Evolutionary conservation across 1,140 invertebrate species (phyloP), one percentile per base, ranked within the genome.

Genomic region (Antheraea mylitta): DNA sequence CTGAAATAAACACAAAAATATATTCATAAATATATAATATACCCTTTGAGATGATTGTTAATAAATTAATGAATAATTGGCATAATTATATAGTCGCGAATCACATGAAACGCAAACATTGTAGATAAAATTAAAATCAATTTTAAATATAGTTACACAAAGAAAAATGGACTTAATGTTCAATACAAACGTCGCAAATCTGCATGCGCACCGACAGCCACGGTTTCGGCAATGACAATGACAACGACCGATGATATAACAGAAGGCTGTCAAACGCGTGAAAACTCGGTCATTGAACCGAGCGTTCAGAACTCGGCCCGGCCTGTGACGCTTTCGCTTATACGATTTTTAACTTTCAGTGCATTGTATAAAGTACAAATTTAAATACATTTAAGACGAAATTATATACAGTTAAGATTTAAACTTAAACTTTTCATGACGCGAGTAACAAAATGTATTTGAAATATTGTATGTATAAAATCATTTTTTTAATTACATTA

Each of bases 211-310:
- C 62, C n/a, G 64, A 53, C 66, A 58, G 63, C 75, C 74, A 79
- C 79, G 77, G 83, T 88, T 93, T 93, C 87, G 92, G 91, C 92
- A 93, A 91, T 93, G 92, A 93, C 92, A 92, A 89, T 92, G 89
- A 92, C 86, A 88, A 81, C 84, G 80, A 82, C 76, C 89, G 91
- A 86, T 93, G 92, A 93, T 92, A 92, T 93, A 93, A 93, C 90
- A 89, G 85, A 85, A 87, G 89, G 90, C 89, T 91, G 91, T 92
- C 92, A 92, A 92, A 93, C 91, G 85, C 89, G 87, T 89, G 89
- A 91, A 93, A 92, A 92, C 79, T 92, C 92, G 91, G 92, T 91
- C 91, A 89, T 92, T 92, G 90, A 92, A 89, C 92, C 85, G 82
- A 80, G 76, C 80, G 83, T 79, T 81, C 76, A 82, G 69, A 69